Base-by-base conservation (phyloP, 2,797 vertebrate species). In the Oreonectes daqikongensis region DNA sequence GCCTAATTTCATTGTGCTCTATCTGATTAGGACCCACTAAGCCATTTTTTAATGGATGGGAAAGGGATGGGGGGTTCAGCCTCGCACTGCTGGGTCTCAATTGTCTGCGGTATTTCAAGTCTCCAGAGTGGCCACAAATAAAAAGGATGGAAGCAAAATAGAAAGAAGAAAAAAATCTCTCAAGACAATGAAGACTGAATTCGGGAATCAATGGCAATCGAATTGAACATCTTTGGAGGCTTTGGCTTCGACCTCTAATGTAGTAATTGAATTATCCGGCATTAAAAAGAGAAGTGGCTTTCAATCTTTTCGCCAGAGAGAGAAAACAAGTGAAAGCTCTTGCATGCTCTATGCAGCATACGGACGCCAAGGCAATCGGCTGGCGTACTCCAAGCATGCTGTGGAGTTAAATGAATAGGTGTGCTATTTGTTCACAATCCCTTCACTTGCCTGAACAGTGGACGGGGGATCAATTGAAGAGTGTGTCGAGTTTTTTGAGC, bases 121-220 rank as follows among this genome's bases (percentile, higher is more conserved):
- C 84, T 84, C 83, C 1, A 35, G 83, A 86, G 84, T 78, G 6
- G 22, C 46, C 53, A 28, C 69, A 84, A 90, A 90, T 90, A 81
- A 90, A 92, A 88, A 84, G 86, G 60, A 69, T 32, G 77, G 77
- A 82, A 79, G 60, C 76, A 71, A 63, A 78, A 64, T 35, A 70
- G 46, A 67, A 53, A 55, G 40, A 11, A 8, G 69, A n/a, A 26
- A 40, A 42, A 26, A 69, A 74, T n/a, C 66, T 22, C 48, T n/a
- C 65, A 77, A 84, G 80, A 86, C 82, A 87, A 84, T 69, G 68
- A 83, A 75, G 69, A 84, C 77, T 75, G 74, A 78, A 79, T 78
- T 73, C 30, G 68, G 35, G 73, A 87, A 90, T 91, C 88, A 85
- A 90, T 91, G 75, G 42, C 84, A 87, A 90, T 82, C 82, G 70